Conservation (phyloP, 2,113 vertebrate genomes). For the Natator depressus region DNA sequence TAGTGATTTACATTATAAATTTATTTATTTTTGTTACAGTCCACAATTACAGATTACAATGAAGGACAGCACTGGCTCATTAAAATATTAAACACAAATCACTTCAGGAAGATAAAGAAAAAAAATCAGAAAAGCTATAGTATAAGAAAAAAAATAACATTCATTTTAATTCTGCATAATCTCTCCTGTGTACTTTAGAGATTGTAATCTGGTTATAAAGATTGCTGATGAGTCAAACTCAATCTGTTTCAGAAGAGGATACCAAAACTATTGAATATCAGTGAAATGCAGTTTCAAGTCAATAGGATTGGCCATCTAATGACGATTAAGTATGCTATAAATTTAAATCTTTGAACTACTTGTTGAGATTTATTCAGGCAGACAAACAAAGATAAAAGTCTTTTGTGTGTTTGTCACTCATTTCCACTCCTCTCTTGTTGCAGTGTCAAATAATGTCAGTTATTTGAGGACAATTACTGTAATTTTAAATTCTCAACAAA, state of each 20-base stretch:
- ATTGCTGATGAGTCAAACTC: constrained; percentile 68
- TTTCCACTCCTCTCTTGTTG: constrained; percentile 84
- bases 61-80: background rate
- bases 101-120: background rate
- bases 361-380: constrained; percentile 90
- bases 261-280: constrained; percentile 77
- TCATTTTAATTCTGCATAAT: background rate
- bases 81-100: constrained; percentile 4
- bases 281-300: constrained; percentile 74
- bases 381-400: constrained; percentile 91
- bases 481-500: constrained; percentile 91
- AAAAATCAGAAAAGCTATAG: background rate
- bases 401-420: constrained; percentile 88
- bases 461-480: constrained; percentile 89
- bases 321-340: constrained; percentile 85
- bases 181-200: constrained; percentile 50
- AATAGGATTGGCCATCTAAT: constrained; percentile 81
- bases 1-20: background rate
- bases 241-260: constrained; percentile 59
- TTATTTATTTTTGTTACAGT: background rate
- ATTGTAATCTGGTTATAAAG: constrained; percentile 72
- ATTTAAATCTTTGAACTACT: constrained; percentile 88
- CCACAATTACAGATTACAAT: background rate
- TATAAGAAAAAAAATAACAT: background rate
- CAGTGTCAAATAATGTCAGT: constrained; percentile 89